Percentiles rank a stretch among this genome's conserved stretches.
Evolutionary conservation across 2,113 vertebrate genomes (phyloP).

Genomic region (Onychostruthus taczanowskii): DNA sequence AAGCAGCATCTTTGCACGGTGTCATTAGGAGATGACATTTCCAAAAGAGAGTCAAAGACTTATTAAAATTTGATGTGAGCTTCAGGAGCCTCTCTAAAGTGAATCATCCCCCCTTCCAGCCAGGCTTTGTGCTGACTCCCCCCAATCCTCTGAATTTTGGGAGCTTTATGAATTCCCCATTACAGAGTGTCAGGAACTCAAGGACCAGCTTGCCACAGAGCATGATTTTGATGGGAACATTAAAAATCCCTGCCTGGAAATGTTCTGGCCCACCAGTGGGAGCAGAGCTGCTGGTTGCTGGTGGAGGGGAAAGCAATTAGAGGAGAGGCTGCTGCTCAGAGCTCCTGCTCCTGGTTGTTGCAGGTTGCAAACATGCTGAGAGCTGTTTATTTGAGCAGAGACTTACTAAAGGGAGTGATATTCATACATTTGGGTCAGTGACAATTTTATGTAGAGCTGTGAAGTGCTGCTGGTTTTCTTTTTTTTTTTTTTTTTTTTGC

Average conservation of each 20-base stretch:
- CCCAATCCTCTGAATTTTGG: background rate
- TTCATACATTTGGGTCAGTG: background rate
- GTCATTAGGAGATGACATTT: conserved; percentile 36
- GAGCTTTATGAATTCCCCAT: background rate
- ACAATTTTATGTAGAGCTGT: background rate
- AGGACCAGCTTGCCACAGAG: background rate
- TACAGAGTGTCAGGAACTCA: background rate
- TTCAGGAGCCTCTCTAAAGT: background rate
- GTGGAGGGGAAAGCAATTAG: conserved; percentile 42
- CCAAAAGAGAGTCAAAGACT: background rate
- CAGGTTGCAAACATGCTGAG: background rate
- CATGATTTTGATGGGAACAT: background rate
- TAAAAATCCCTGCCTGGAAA: background rate
- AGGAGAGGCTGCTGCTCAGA: conserved; percentile 12
- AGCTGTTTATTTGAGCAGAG: background rate
- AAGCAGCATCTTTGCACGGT: background rate
- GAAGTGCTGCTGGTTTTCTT: background rate
- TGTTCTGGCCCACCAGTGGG: background rate
- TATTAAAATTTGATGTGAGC: conserved; percentile 14
- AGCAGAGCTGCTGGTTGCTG: background rate
- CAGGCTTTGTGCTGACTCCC: background rate
- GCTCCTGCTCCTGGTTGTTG: background rate
- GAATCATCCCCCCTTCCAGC: background rate
- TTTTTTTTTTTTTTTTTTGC: too few relatives aligned
- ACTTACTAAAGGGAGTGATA: background rate